phyloP scores from a whole-genome alignment of 2,113 vertebrate species.

The Cinclus mexicanus region DNA sequence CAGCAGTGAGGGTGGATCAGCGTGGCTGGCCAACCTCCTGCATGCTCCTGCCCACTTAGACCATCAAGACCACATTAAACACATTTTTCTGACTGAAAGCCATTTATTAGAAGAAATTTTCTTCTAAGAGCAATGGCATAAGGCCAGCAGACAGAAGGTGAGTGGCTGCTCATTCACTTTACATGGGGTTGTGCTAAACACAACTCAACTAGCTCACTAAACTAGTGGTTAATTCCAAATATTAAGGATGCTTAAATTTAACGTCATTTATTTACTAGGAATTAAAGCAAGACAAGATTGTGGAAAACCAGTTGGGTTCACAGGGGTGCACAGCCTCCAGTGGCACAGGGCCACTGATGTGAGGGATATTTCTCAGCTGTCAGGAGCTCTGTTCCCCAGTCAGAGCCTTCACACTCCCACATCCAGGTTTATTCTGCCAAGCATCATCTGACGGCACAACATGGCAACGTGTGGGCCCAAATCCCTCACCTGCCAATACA shows the following conservation, averaged over 20 bases:
- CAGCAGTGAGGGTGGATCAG: not conserved
- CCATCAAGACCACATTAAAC: not conserved
- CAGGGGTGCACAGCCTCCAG: not conserved
- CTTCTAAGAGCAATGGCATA: not conserved
- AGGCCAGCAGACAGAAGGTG: not conserved
- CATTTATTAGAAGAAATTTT: not conserved
- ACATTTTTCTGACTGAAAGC: not conserved
- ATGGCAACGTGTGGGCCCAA: rapidly evolving
- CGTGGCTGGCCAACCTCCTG: not conserved
- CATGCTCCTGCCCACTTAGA: not conserved
- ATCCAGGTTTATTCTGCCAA: not conserved
- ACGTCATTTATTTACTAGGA: not conserved
- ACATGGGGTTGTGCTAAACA: not conserved
- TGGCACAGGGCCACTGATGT: rapidly evolving
- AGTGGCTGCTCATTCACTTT: not conserved
- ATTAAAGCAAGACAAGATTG: not conserved
- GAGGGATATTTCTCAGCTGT: not conserved
- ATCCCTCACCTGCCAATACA: not conserved
- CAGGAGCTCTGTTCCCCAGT: not conserved
- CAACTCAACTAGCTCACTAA: not conserved
- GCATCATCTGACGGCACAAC: not conserved
- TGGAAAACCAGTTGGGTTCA: rapidly evolving
- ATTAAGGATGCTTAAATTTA: not conserved
- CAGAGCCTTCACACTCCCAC: not conserved
- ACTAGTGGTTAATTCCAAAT: not conserved